These are phyloP conservation scores for Aplidium turbinatum DNA, from an alignment of 23 tunicate species.

Conservation along the genomic window DNA sequence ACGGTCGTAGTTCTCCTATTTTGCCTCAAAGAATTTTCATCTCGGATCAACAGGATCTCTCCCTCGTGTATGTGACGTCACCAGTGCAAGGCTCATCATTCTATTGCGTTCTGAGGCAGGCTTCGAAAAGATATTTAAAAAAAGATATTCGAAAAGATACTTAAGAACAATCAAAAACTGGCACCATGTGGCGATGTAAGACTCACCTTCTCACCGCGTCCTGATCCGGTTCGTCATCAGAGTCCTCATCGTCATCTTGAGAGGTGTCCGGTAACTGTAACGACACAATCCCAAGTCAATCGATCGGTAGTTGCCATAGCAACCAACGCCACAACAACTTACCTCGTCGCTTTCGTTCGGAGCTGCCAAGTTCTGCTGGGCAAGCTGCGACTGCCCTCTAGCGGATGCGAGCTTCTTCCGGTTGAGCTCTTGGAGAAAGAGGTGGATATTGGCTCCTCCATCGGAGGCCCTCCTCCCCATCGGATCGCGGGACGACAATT, in stretches of 20 bases:
- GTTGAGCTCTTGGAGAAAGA: conserved; percentile 61
- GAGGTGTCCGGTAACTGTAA: conserved; percentile 13
- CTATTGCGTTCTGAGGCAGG: too few species aligned
- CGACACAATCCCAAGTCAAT: neutral
- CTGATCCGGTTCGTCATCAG: conserved; percentile 80
- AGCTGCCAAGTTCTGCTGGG: conserved; percentile 20
- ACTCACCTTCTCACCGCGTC: conserved; percentile 77
- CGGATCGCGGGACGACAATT: conserved; percentile 70
- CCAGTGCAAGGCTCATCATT: too few species aligned
- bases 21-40: too few species aligned
- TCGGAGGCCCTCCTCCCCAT: conserved; percentile 87
- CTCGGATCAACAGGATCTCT: too few species aligned
- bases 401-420: conserved; percentile 40
- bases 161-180: too few species aligned
- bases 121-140: too few species aligned
- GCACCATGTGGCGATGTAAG: too few species aligned
- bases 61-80: too few species aligned
- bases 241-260: conserved; percentile 46
- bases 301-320: neutral
- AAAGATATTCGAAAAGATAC: too few species aligned
- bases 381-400: conserved; percentile 54
- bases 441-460: conserved; percentile 91
- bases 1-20: too few species aligned
- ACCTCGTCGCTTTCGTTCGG: conserved; percentile 36
- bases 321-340: neutral